Conservation (phyloP, 2,113 vertebrate species). For the Clarias gariepinus region DNA sequence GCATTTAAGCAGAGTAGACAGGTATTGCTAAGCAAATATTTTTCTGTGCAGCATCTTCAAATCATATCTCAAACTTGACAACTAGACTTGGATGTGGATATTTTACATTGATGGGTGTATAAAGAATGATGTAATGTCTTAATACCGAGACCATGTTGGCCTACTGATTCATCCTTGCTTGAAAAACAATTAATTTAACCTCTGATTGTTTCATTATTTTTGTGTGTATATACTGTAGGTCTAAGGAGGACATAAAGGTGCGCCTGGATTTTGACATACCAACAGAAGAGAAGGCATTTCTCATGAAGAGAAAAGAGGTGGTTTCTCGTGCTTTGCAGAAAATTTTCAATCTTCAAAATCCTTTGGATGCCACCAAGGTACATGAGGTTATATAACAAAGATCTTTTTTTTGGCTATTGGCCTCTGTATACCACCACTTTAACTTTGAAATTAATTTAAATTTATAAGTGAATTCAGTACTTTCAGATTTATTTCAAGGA, state of each 20-base stretch:
- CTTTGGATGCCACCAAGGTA: constrained; percentile 73
- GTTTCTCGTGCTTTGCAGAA: constrained; percentile 75
- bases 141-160: not conserved
- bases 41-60: not conserved
- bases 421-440: no score
- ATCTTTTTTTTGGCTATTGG: no score
- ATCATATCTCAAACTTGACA: not conserved
- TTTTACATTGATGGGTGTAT: no score
- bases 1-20: constrained; percentile 45
- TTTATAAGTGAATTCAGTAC: no score
- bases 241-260: constrained; percentile 67
- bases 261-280: constrained; percentile 79
- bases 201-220: not conserved
- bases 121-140: no score
- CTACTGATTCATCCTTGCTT: not conserved
- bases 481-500: no score
- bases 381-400: no score
- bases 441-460: no score
- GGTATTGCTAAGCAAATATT: constrained; percentile 36
- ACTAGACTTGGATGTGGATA: not conserved
- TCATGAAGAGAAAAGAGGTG: constrained; percentile 74
- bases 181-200: not conserved
- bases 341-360: constrained; percentile 70
- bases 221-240: not conserved
- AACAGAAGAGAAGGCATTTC: constrained; percentile 71